Evolutionary conservation across 2,113 vertebrate genomes (phyloP).

Genomic region (Tenrec ecaudatus): DNA sequence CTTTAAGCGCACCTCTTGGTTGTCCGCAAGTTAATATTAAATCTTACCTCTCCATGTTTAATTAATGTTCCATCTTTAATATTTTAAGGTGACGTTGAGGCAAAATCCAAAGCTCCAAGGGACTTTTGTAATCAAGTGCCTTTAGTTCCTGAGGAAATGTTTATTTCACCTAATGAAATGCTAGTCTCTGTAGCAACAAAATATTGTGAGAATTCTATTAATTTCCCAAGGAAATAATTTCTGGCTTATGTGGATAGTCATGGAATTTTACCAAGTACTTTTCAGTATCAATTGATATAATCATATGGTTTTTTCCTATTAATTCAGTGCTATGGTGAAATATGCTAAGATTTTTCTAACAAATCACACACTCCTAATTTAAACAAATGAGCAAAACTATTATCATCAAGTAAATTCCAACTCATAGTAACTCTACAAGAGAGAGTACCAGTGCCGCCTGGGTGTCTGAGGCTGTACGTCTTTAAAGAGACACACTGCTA

Average conservation of each 20-base stretch:
- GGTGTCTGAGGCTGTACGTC: neutral
- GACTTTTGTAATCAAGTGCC: constrained; percentile 61
- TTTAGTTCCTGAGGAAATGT: constrained; percentile 51
- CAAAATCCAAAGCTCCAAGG: constrained; percentile 60
- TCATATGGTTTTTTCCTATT: neutral
- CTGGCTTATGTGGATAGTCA: neutral
- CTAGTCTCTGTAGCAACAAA: constrained; percentile 25
- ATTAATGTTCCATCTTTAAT: constrained; percentile 70
- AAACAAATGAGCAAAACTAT: neutral
- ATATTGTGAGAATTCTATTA: constrained; percentile 49
- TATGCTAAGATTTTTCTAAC: neutral
- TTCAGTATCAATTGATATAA: neutral
- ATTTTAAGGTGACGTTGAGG: constrained; percentile 67
- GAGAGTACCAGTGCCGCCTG: neutral
- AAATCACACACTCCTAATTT: too few species aligned
- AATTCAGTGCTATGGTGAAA: neutral
- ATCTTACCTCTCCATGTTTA: constrained; percentile 49
- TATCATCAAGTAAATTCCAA: neutral
- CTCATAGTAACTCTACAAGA: neutral
- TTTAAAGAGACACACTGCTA: neutral
- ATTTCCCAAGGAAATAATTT: neutral
- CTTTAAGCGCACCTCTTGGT: neutral
- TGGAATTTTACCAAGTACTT: neutral
- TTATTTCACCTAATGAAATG: constrained; percentile 70
- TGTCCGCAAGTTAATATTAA: constrained; percentile 60